Conservation (phyloP, 35 echinoderm and acorn worm genomes). For the Heliocidaris erythrogramma region DNA sequence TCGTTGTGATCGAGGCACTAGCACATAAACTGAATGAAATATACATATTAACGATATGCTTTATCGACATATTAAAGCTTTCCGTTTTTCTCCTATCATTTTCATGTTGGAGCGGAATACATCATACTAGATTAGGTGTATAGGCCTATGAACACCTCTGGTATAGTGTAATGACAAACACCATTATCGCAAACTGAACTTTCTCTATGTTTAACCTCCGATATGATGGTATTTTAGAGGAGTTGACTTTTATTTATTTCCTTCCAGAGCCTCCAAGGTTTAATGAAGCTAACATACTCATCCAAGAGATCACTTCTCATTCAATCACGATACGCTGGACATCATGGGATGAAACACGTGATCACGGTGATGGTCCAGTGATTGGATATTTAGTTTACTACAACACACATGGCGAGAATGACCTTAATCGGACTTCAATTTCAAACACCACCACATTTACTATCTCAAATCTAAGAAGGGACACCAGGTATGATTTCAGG, state of each 20-base stretch:
- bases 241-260: not conserved
- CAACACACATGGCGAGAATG: not conserved
- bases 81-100: no score
- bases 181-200: no score
- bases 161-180: no score
- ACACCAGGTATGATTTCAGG: not conserved
- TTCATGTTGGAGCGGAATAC: no score
- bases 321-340: slow-evolving; percentile 26
- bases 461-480: not conserved
- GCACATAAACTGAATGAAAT: no score
- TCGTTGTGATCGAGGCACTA: no score
- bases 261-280: not conserved
- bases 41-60: no score
- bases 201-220: no score
- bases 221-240: no score
- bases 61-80: no score
- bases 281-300: not conserved
- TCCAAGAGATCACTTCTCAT: not conserved
- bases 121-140: no score
- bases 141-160: no score
- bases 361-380: not conserved
- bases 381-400: slow-evolving; percentile 15
- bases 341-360: not conserved
- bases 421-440: not conserved
- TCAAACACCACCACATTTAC: not conserved